Percentiles rank a stretch among this genome's conserved stretches.
These are phyloP conservation scores for Platypus cylindrus DNA, from an alignment of 2,888 invertebrate species.

Conservation along the genomic window DNA sequence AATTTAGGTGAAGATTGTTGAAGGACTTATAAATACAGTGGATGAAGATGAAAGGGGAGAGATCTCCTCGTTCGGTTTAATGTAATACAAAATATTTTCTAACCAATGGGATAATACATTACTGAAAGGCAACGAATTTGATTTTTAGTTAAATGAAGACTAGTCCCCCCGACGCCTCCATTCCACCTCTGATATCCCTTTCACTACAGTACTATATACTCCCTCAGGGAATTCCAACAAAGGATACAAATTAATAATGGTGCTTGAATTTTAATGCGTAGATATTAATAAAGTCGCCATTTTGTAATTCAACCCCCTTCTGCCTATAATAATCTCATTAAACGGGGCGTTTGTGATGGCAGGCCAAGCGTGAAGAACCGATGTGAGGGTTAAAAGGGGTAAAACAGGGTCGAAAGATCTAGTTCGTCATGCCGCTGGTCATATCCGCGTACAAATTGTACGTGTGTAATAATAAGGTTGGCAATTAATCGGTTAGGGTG, in stretches of 20 bases:
- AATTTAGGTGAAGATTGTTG: too few species aligned
- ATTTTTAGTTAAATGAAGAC: too few species aligned
- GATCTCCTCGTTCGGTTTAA: too few species aligned
- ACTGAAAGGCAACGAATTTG: too few species aligned
- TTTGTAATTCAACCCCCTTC: slow-evolving; percentile 32
- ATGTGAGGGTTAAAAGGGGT: slow-evolving; percentile 25
- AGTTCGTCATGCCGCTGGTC: slow-evolving; percentile 15
- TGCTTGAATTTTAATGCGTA: slow-evolving; percentile 25
- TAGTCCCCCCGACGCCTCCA: too few species aligned
- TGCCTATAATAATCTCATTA: slow-evolving; percentile 38
- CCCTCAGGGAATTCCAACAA: slow-evolving; percentile 13
- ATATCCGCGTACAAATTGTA: slow-evolving; percentile 10
- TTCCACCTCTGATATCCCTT: too few species aligned
- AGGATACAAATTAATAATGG: slow-evolving; percentile 19
- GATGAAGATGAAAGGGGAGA: too few species aligned
- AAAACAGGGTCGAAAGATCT: slow-evolving; percentile 20
- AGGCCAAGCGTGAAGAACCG: slow-evolving; percentile 33
- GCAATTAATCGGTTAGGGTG: slow-evolving; percentile 31
- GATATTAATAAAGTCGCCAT: slow-evolving; percentile 32
- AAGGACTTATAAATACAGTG: too few species aligned
- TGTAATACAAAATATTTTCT: too few species aligned
- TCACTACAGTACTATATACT: too few species aligned
- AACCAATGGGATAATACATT: too few species aligned
- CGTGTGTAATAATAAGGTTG: slow-evolving; percentile 22
- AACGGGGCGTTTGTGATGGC: slow-evolving; percentile 34